Evolutionary conservation across 2,888 invertebrate genomes (phyloP).

Genomic region (Drosophila kuntzei): DNA sequence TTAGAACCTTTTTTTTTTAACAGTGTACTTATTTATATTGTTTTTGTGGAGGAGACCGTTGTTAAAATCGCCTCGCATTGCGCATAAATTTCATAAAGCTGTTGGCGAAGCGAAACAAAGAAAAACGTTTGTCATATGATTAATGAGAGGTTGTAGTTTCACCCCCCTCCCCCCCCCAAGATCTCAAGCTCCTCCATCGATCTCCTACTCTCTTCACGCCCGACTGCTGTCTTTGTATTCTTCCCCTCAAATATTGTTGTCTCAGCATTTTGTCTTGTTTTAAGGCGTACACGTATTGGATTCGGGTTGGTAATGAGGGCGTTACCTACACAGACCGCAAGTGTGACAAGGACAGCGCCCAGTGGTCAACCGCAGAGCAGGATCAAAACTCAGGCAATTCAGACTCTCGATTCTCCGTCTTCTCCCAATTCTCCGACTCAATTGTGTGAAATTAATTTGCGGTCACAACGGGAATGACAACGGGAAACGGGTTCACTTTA

Average conservation of each 20-base stretch:
- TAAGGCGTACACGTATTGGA: conserved; percentile 6
- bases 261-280: conserved; percentile 22
- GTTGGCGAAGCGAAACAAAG: conserved; percentile 59
- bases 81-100: conserved; percentile 71
- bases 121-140: conserved; percentile 79
- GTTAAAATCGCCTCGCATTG: conserved; percentile 49
- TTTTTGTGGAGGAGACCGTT: conserved; percentile 24
- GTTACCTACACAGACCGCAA: conserved; percentile 36
- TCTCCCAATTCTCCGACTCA: conserved; percentile 22
- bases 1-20: too few relatives aligned
- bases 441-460: conserved; percentile 66
- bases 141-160: conserved; percentile 55
- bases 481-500: conserved; percentile 23
- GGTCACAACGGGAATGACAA: conserved; percentile 46
- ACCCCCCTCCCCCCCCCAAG: neutral
- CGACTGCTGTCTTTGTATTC: conserved; percentile 11
- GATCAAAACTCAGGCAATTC: neutral
- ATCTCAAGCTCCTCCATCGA: conserved; percentile 1
- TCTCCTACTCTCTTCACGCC: conserved; percentile 6
- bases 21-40: neutral
- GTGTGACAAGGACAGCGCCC: conserved; percentile 50
- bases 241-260: neutral
- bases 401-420: neutral
- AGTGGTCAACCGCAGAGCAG: neutral
- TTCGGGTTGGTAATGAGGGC: conserved; percentile 1